Percentiles rank a stretch among this genome's conserved stretches.
Evolutionary conservation across 1,140 invertebrate species (phyloP).

Genomic region (Drosophila auraria): DNA sequence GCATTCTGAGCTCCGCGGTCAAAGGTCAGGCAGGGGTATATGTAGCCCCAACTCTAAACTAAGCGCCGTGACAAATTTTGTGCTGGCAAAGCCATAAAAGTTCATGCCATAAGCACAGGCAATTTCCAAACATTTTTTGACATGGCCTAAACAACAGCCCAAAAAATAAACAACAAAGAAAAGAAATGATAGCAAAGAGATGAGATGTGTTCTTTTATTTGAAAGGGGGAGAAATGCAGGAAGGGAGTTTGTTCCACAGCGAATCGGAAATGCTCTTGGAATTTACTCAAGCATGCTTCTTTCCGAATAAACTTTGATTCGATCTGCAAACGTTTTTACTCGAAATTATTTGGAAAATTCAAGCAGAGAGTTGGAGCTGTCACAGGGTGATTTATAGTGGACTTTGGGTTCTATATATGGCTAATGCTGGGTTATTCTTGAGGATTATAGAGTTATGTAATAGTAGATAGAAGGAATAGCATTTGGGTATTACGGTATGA

Average conservation of each 20-base stretch:
- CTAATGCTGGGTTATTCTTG: too few species aligned
- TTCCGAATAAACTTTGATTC: not conserved
- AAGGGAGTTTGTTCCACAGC: not conserved
- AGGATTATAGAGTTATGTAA: too few species aligned
- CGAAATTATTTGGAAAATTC: not conserved
- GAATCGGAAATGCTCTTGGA: constrained; percentile 27
- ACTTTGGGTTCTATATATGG: not conserved
- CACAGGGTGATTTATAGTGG: not conserved
- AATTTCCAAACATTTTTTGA: constrained; percentile 36
- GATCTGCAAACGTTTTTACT: constrained; percentile 7
- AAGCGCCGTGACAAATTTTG: constrained; percentile 73
- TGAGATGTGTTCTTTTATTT: not conserved
- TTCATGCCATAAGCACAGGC: constrained; percentile 41
- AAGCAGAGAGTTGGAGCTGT: not conserved
- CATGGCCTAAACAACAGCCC: constrained; percentile 13
- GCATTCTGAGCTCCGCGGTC: not conserved
- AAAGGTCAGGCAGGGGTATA: not conserved
- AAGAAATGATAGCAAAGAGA: constrained; percentile 22
- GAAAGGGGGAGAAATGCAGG: not conserved
- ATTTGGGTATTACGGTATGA: too few species aligned
- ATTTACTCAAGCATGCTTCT: not conserved
- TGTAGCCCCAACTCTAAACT: constrained; percentile 8
- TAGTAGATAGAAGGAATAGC: too few species aligned
- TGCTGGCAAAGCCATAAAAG: constrained; percentile 72
- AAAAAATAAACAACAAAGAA: not conserved